Evolutionary conservation across 2,888 invertebrate genomes (phyloP).

Genomic region (Notodonta ziczac): DNA sequence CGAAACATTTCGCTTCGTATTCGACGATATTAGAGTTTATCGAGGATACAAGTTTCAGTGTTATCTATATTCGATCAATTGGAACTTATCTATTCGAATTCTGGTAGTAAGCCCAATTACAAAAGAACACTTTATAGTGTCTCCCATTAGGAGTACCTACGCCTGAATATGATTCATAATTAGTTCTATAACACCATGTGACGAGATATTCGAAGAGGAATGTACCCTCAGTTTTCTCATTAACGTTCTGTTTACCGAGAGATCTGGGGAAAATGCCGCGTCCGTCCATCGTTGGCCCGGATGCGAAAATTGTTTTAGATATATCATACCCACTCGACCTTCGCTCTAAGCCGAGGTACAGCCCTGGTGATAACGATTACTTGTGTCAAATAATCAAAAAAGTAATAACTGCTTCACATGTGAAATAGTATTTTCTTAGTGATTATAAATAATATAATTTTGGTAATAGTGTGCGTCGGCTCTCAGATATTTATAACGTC

Average conservation of each 20-base stretch:
- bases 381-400: background rate
- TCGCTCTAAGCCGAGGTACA: background rate
- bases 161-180: too few relatives aligned
- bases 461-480: too few relatives aligned
- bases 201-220: background rate
- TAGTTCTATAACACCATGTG: background rate
- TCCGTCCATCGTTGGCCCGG: conserved; percentile 8
- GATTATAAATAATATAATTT: too few relatives aligned
- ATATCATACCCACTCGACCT: conserved; percentile 2
- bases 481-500: too few relatives aligned
- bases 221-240: conserved; percentile 42
- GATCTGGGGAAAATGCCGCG: conserved; percentile 17
- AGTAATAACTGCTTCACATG: background rate
- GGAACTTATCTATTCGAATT: too few relatives aligned
- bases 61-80: too few relatives aligned
- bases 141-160: too few relatives aligned
- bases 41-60: too few relatives aligned
- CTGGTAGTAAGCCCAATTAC: too few relatives aligned
- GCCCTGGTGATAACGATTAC: background rate
- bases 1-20: too few relatives aligned
- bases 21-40: too few relatives aligned
- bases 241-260: conserved; percentile 32
- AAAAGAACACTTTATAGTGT: too few relatives aligned
- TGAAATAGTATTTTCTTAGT: background rate
- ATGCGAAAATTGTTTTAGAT: conserved; percentile 14